phyloP scores from a whole-genome alignment of 2,113 vertebrate species.

The Trematocara macrostoma region DNA sequence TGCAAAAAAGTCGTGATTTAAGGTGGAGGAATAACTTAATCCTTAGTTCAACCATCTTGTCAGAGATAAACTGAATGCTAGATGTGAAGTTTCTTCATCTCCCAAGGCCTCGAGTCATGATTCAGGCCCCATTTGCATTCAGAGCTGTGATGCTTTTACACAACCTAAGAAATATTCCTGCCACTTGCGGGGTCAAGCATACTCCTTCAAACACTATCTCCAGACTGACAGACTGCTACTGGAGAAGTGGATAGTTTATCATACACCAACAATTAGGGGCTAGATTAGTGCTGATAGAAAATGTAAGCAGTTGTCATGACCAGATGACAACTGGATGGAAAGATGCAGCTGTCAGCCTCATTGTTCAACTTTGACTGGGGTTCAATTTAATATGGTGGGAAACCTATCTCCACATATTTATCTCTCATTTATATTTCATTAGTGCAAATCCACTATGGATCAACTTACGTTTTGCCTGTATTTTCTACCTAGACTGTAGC shows the following conservation, averaged over 20 bases:
- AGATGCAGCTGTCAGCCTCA: neutral
- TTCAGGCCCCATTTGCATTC: constrained; percentile 37
- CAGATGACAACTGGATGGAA: neutral
- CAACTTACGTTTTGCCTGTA: neutral
- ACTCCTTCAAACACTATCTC: constrained; percentile 43
- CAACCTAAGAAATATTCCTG: constrained; percentile 17
- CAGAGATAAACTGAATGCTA: neutral
- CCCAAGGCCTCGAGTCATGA: neutral
- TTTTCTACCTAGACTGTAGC: neutral
- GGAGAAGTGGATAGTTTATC: constrained; percentile 12
- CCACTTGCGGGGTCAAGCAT: constrained; percentile 29
- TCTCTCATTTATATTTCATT: neutral
- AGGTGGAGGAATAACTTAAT: neutral
- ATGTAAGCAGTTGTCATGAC: constrained; percentile 7
- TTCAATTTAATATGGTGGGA: neutral
- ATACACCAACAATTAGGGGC: constrained; percentile 25
- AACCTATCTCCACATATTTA: neutral
- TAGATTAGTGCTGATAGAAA: constrained; percentile 1
- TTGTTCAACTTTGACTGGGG: neutral
- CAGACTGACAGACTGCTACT: constrained; percentile 1
- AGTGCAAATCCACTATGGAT: neutral
- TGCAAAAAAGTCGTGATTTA: neutral
- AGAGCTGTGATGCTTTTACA: neutral
- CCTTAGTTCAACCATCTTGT: neutral
- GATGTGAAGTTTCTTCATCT: neutral